Evolutionary conservation across 2,113 vertebrate genomes (phyloP).

Genomic region (Lepus timidus): DNA sequence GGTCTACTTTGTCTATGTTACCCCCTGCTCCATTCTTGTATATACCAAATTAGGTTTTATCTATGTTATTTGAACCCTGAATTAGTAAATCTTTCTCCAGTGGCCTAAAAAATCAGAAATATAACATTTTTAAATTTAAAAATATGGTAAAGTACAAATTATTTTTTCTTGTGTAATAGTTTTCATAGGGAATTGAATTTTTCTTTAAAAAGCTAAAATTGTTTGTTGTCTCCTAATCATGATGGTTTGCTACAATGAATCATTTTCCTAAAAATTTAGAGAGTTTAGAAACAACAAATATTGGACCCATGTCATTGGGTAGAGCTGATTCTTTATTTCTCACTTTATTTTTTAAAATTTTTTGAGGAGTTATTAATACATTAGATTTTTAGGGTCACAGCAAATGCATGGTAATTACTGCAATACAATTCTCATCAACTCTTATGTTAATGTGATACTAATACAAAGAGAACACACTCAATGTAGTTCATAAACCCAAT

Average conservation of each 20-base stretch:
- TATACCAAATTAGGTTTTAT: background rate
- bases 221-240: background rate
- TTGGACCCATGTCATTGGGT: background rate
- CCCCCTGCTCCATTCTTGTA: background rate
- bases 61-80: background rate
- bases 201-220: background rate
- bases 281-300: conserved; percentile 4
- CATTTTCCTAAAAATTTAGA: background rate
- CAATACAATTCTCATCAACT: too few relatives aligned
- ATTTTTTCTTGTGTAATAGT: conserved; percentile 4
- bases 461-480: too few relatives aligned
- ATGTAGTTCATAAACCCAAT: too few relatives aligned
- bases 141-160: background rate
- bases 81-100: background rate
- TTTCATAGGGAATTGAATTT: background rate
- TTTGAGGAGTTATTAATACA: too few relatives aligned
- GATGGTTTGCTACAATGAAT: background rate
- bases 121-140: conserved; percentile 28
- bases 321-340: background rate
- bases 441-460: too few relatives aligned
- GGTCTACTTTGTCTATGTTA: background rate
- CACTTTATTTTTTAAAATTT: too few relatives aligned
- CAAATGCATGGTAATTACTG: too few relatives aligned
- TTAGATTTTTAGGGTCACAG: too few relatives aligned
- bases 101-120: background rate